phyloP scores from a whole-genome alignment of 2,797 vertebrate species.

The Setipinna tenuifilis region DNA sequence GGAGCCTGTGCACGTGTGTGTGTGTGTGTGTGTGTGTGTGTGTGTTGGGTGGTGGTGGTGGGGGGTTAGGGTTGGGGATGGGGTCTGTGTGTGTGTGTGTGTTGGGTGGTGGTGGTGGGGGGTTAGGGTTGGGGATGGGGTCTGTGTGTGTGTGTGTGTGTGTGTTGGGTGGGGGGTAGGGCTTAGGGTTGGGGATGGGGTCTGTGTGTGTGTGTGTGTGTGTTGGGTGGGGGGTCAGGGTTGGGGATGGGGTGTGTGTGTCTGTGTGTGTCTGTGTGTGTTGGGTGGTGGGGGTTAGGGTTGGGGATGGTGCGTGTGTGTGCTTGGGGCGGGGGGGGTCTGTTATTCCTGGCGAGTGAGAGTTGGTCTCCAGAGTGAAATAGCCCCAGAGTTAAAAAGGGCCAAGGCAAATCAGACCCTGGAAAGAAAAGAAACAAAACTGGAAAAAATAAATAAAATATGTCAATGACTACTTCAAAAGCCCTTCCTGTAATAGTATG shows the following conservation, averaged over 20 bases:
- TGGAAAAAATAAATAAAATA: background rate
- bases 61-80: conserved; percentile 47
- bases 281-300: no score
- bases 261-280: no score
- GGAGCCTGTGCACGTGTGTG: conserved; percentile 52
- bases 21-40: conserved; percentile 53
- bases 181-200: no score
- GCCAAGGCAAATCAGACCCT: background rate
- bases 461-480: background rate
- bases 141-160: conserved; percentile 12
- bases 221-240: no score
- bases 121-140: conserved; percentile 30
- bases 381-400: conserved; percentile 59
- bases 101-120: conserved; percentile 37
- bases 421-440: background rate
- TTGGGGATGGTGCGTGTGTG: no score
- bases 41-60: no score
- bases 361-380: conserved; percentile 66
- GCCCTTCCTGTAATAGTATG: background rate
- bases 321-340: no score
- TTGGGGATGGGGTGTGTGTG: no score
- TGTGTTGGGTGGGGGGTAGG: conserved; percentile 21
- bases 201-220: background rate
- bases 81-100: conserved; percentile 58
- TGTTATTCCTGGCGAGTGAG: conserved; percentile 52